Evolutionary conservation across 1,140 invertebrate species (phyloP).

Genomic region (Piezodorus guildinii): DNA sequence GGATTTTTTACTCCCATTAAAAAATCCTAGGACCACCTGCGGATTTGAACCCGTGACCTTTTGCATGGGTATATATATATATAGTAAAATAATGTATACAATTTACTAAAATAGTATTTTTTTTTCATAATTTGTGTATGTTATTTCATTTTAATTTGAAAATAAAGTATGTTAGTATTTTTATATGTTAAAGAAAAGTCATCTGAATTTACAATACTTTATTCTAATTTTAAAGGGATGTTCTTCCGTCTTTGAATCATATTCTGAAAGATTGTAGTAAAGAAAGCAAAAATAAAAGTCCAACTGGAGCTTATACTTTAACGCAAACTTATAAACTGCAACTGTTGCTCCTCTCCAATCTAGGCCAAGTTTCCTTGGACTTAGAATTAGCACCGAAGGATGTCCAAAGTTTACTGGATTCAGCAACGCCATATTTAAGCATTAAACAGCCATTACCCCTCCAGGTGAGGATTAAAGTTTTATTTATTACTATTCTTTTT

Average conservation of each 20-base stretch:
- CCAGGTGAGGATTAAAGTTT: conserved; percentile 38
- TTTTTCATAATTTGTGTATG: background rate
- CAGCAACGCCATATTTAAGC: conserved; percentile 42
- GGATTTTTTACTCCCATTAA: no score
- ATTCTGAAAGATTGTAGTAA: conserved; percentile 38
- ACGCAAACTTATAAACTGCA: conserved; percentile 49
- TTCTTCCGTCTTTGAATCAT: conserved; percentile 44
- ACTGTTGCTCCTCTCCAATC: conserved; percentile 37
- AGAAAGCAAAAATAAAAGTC: conserved; percentile 46
- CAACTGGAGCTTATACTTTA: conserved; percentile 43
- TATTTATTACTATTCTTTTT: background rate
- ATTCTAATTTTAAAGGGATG: conserved; percentile 39
- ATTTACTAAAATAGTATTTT: conserved; percentile 2
- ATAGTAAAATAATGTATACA: background rate
- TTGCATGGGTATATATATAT: no score
- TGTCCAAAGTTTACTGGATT: conserved; percentile 38
- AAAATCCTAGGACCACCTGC: no score
- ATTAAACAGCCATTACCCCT: conserved; percentile 44
- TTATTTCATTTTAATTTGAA: no score
- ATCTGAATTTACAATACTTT: conserved; percentile 8
- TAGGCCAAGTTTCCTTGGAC: conserved; percentile 39
- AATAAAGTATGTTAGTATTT: no score
- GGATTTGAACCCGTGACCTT: no score
- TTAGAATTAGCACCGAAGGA: conserved; percentile 40
- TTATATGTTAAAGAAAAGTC: no score